Evolutionary conservation across 2,888 invertebrate genomes (phyloP), one percentile per base, ranked within the genome.

Genomic region (Caenorhabditis imperialis): DNA sequence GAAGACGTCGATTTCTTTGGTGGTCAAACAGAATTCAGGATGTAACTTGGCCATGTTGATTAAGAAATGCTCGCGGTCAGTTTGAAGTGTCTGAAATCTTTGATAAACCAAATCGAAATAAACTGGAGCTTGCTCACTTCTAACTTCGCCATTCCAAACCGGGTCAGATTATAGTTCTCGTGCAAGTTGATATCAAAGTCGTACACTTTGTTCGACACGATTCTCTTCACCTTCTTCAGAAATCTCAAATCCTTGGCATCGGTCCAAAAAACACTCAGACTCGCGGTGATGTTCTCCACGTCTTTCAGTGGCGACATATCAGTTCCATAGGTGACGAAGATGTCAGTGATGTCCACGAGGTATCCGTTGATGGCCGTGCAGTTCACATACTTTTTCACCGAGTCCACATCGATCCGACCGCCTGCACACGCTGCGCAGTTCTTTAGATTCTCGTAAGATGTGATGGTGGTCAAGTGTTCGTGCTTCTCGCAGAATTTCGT

Each of bases 21-120:
- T 44, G 5, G 51, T 62, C 12, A 62, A 25, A 37, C 61, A 62
- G 35, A 62, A 62, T 22, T 62, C 51, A 2, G 22, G 25, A 16
- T 62, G 30, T 10, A 53, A 35, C 2, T n/a, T 1, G 25, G 44
- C 25, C 1, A 62, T 12, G 30, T 18, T 51, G 2, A 53, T n/a
- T 1, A 14, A 7, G 44, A 62, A 44, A 5, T 12, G 14, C 16
- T 20, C 44, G n/a, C 23, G 5, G 23, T 8, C 37, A 10, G 42
- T 18, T n/a, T 25, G 20, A 30, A 60, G 35, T 23, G 37, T 35
- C 44, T 50, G 40, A 30, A 61, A 48, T 10, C 30, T 30, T 30
- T 30, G 10, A 30, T 30, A 30, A 30, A 30, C 7, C 10, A 30
- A 30, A 7, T 30, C 30, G 10, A 30, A 30, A 30, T 7, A 30